Base-by-base conservation (phyloP, 2,888 invertebrate genomes). In the Hydrotaea diabolus region DNA sequence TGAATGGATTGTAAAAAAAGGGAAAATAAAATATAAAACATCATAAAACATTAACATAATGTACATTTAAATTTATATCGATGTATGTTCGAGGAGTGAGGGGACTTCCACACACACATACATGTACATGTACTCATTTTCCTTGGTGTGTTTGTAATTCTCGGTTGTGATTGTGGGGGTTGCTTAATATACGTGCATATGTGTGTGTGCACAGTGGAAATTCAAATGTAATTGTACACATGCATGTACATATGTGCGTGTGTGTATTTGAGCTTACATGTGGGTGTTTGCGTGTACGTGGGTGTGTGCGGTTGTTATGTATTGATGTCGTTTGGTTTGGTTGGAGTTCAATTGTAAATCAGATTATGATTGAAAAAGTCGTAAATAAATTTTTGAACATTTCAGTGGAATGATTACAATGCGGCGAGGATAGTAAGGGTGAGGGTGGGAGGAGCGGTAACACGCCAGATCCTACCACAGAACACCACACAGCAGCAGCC, bases 51-150 rank as follows among this genome's bases (percentile, higher is more conserved):
- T 66, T 66, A 39, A 39, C 43, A 39, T 66, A 43, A 66, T 66
- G 66, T 66, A 39, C 39, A 64, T 64, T 64, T 64, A 39, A 66
- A 66, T 66, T 39, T 66, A 66, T 66, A 39, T 66, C 39, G n/a
- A 17, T 59, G 59, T 26, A 7, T 19, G 7, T 26, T 2, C 23
- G 59, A 26, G 59, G 2, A 19, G 15, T 19, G 23, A 15, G 23
- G 59, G 26, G 59, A 15, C 55, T 3, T 23, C 23, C 23, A 26
- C 4, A 26, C 49, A n/a, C 5, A n/a, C n/a, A 49, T n/a, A 49
- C 15, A 49, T 49, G 13, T n/a, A 39, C 39, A 39, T 9, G 39
- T 39, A 39, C 39, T 3, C 36, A 8, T n/a, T n/a, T n/a, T n/a
- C n/a, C n/a, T 43, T 43, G 2, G 7, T 59, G 23, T 59, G 59